Percentiles rank a stretch among this genome's conserved stretches.
These are phyloP conservation scores for Pandemis heparana DNA, from an alignment of 2,888 invertebrate genomes.

Conservation along the genomic window DNA sequence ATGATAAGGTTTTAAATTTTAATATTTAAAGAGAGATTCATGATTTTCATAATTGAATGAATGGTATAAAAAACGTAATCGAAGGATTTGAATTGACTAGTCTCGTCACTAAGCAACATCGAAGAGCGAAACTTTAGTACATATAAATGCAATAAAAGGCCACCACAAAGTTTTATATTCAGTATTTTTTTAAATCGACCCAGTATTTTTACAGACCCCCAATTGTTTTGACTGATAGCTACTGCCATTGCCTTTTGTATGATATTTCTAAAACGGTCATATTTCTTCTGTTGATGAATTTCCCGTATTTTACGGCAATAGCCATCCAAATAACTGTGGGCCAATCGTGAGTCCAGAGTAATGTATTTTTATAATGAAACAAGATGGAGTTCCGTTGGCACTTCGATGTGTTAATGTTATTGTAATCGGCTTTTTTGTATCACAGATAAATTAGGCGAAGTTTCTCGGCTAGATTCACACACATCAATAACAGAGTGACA, in stretches of 20 bases:
- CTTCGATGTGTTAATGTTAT: constrained; percentile 1
- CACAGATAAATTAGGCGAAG: background rate
- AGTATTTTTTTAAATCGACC: constrained; percentile 14
- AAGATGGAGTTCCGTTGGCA: constrained; percentile 14
- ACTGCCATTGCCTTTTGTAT: constrained; percentile 38
- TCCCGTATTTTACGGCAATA: constrained; percentile 20
- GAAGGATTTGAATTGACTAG: constrained; percentile 29
- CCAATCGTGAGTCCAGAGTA: constrained; percentile 56
- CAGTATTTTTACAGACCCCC: constrained; percentile 19
- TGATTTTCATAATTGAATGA: constrained; percentile 3
- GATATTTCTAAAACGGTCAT: constrained; percentile 29
- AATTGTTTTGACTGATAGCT: constrained; percentile 29
- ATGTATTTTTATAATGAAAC: constrained; percentile 53
- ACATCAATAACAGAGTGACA: background rate
- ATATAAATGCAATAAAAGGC: constrained; percentile 30
- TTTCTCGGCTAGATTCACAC: constrained; percentile 1
- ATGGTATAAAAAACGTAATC: background rate
- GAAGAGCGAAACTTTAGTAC: constrained; percentile 34
- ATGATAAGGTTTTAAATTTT: constrained; percentile 13
- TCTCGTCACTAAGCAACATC: constrained; percentile 31
- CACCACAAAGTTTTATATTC: constrained; percentile 16
- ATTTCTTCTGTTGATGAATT: constrained; percentile 32
- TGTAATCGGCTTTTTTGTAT: constrained; percentile 6
- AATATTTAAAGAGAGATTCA: constrained; percentile 8
- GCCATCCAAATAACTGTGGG: constrained; percentile 50